phyloP scores from a whole-genome alignment of 2,888 invertebrate genomes.

The Lysandra bellargus region DNA sequence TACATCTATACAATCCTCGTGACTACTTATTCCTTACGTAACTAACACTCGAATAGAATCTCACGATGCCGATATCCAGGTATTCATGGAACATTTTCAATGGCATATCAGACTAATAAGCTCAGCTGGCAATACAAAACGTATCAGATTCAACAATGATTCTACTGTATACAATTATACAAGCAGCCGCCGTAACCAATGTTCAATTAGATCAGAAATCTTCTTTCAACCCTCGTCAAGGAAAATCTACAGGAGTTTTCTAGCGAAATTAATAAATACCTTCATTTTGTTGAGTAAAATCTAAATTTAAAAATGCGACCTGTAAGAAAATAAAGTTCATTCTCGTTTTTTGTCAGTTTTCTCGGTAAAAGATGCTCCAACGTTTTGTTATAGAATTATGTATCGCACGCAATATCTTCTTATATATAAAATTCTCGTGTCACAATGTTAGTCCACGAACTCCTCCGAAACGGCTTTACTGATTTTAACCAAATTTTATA shows the following conservation, averaged over 20 bases:
- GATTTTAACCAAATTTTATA: too few species aligned
- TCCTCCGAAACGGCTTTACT: too few species aligned
- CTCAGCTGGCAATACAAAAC: conserved; percentile 15
- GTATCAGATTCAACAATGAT: neutral
- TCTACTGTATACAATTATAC: conserved; percentile 27
- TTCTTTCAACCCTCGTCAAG: conserved; percentile 61
- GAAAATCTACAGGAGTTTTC: conserved; percentile 53
- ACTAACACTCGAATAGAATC: neutral
- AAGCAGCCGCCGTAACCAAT: conserved; percentile 41
- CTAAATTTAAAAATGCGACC: neutral
- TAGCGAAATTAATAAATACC: conserved; percentile 57
- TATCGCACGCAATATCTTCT: neutral
- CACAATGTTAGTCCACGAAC: too few species aligned
- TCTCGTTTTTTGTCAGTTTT: neutral
- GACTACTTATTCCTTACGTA: neutral
- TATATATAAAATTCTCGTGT: too few species aligned
- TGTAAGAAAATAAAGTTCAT: neutral
- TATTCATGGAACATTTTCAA: neutral
- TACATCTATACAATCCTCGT: too few species aligned
- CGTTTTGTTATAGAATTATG: neutral
- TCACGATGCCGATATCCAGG: neutral
- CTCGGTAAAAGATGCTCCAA: neutral
- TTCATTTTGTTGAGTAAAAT: conserved; percentile 49
- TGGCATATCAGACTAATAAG: conserved; percentile 5
- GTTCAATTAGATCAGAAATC: conserved; percentile 58